phyloP scores from a whole-genome alignment of 2,113 vertebrate genomes.

The Noturus placidus region DNA sequence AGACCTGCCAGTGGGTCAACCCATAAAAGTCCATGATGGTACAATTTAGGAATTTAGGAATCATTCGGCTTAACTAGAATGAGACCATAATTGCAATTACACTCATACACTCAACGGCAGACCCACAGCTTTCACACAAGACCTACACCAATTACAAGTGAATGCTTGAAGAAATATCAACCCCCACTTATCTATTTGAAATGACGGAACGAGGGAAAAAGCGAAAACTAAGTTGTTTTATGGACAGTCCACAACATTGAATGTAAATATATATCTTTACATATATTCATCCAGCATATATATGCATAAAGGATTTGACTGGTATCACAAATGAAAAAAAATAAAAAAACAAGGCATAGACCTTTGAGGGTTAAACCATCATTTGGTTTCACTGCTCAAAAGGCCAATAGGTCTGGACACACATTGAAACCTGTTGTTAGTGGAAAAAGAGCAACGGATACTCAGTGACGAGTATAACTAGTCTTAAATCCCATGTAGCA shows the following conservation, averaged over 20 bases:
- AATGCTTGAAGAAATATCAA: neutral
- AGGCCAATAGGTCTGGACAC: neutral
- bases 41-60: neutral
- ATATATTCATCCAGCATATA: neutral
- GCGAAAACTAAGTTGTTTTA: neutral
- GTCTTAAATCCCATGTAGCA: slow-evolving; percentile 9
- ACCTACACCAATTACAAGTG: too few species aligned
- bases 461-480: neutral
- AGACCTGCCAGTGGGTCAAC: neutral
- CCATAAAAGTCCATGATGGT: neutral
- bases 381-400: neutral
- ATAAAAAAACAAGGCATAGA: neutral
- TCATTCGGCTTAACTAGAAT: neutral
- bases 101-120: neutral
- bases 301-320: neutral
- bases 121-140: neutral
- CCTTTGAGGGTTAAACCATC: neutral
- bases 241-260: neutral
- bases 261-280: neutral
- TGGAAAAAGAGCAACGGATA: neutral
- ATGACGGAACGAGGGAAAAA: neutral
- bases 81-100: neutral
- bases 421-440: slow-evolving; percentile 1
- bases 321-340: neutral
- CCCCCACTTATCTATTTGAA: neutral